Conservation (phyloP, 1,140 invertebrate genomes). For the Drusus annulatus region DNA sequence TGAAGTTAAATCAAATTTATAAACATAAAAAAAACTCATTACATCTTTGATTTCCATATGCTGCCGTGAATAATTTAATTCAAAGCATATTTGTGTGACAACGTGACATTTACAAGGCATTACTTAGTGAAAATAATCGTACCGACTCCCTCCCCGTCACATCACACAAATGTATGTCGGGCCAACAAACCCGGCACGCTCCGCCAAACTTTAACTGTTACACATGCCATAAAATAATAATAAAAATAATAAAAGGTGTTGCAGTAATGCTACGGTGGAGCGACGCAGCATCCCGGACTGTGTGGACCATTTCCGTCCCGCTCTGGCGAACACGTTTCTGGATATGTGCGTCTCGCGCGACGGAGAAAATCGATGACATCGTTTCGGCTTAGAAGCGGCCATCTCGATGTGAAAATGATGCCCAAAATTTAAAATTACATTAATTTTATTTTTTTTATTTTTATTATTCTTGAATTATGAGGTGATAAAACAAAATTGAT, state of each 20-base stretch:
- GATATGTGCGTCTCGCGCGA: conserved; percentile 27
- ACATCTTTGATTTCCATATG: no score
- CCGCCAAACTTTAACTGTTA: conserved; percentile 20
- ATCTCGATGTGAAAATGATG: conserved; percentile 30
- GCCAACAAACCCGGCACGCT: conserved; percentile 13
- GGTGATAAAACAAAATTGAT: no score
- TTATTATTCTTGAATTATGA: no score
- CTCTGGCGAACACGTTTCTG: not conserved
- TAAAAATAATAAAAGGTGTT: conserved; percentile 46
- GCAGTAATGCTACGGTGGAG: conserved; percentile 29
- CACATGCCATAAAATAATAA: conserved; percentile 34
- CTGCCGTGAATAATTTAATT: not conserved
- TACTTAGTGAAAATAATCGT: not conserved
- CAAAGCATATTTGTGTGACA: not conserved
- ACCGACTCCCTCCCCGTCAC: not conserved
- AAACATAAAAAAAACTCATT: no score
- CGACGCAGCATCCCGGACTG: conserved; percentile 48
- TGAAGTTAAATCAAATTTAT: no score
- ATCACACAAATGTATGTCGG: not conserved
- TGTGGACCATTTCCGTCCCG: conserved; percentile 25
- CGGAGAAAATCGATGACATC: conserved; percentile 55
- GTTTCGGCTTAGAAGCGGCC: conserved; percentile 38
- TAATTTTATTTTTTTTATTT: no score
- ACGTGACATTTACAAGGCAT: not conserved
- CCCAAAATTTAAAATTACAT: no score